Base-by-base conservation (phyloP, 1,140 invertebrate species). In the Metopolophium dirhodum region DNA sequence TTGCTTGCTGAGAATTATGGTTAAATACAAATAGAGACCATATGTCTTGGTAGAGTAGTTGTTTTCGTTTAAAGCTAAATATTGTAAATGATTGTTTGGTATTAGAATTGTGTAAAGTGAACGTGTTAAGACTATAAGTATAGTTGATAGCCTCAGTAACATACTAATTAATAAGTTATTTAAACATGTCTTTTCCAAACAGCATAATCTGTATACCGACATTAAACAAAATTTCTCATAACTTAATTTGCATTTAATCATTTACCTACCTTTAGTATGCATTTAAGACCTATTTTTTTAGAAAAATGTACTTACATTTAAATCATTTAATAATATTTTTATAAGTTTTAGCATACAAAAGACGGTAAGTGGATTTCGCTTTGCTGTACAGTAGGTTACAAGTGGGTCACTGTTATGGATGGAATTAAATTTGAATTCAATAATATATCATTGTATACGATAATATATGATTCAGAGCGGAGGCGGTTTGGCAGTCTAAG, bases 1-100 rank as follows among this genome's bases (percentile, higher is more conserved):
- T 41, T 90, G 37, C 89, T 90, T 61, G 89, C 89, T 90, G 89
- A 90, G 89, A 90, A 90, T 90, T 90, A 90, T 90, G 37, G 37
- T 37, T 45, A 90, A 90, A 90, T 61, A 68, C 54, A 90, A 9
- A 90, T 90, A 54, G n/a, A n/a, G n/a, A n/a, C n/a, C n/a, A n/a
- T n/a, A n/a, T n/a, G 89, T 90, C 89, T 90, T 54, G 68, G 89
- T 90, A 61, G 57, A 90, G 57, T n/a, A 90, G 54, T 90, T 30
- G 54, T 90, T 45, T 90, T 90, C 37, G 26, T 61, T 47, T 45
- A 68, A 68, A 68, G 54, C 11, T 88, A 61, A 57, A 23, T 89
- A 89, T 23, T n/a, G 49, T 26, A 37, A 90, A 90, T n/a, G 57
- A 45, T 68, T 68, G 89, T 90, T 90, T 41, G 18, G 4, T 61